These are phyloP conservation scores for Epistrophe eligans DNA, from an alignment of 2,888 invertebrate genomes.

Conservation along the genomic window DNA sequence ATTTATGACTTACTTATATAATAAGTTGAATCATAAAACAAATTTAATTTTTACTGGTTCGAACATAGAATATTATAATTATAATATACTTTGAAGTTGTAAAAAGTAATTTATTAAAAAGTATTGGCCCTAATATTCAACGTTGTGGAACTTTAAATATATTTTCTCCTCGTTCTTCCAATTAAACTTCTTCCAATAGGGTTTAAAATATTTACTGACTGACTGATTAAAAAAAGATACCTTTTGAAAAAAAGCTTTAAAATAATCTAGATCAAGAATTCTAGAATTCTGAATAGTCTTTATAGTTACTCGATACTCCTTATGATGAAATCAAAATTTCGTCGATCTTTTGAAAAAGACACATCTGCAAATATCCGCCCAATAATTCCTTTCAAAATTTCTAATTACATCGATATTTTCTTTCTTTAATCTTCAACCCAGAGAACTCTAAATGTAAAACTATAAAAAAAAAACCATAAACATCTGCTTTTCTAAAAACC, in stretches of 20 bases:
- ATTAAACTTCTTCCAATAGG: too few species aligned
- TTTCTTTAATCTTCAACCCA: slow-evolving; percentile 7
- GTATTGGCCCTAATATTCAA: not conserved
- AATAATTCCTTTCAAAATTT: slow-evolving; percentile 33
- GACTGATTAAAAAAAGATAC: too few species aligned
- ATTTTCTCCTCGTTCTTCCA: not conserved
- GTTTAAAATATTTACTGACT: too few species aligned
- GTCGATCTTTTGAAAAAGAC: not conserved
- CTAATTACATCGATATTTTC: slow-evolving; percentile 27
- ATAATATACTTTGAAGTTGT: too few species aligned
- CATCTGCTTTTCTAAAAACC: slow-evolving; percentile 46
- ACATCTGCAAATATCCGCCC: slow-evolving; percentile 44
- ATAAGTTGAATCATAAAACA: not conserved
- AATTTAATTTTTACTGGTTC: not conserved
- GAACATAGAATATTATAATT: not conserved
- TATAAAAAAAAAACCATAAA: slow-evolving; percentile 6
- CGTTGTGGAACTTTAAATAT: not conserved
- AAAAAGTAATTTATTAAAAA: not conserved
- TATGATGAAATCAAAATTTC: not conserved
- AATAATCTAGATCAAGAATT: too few species aligned
- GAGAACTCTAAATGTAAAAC: not conserved
- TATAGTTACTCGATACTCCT: too few species aligned
- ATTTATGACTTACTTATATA: not conserved
- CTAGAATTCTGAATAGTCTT: too few species aligned
- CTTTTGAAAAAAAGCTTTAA: too few species aligned